Conservation (phyloP, 2,113 vertebrate species). For the Danio rerio region GRCz12tu NC_133198.1:42497501-42498000, state of each 20-base stretch:
- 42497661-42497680: conserved; percentile 38
- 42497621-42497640: conserved; percentile 25
- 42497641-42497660: conserved; percentile 27
- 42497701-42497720: conserved; percentile 54
- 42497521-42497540: background rate
- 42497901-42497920: no score
- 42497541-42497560: background rate
- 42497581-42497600: background rate
- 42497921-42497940: no score
- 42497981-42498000: no score
- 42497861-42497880: no score
- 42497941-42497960: no score
- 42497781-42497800: background rate
- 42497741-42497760: conserved; percentile 17
- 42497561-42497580: background rate
- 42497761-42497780: background rate
- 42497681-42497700: conserved; percentile 31
- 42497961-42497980: no score
- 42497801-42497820: background rate
- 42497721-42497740: conserved; percentile 12
- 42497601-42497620: background rate
- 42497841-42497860: no score
- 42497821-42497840: background rate
- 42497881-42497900: no score
- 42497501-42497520: background rate